phyloP scores from a whole-genome alignment of 2,797 vertebrate species.

The Podargus strigoides region DNA sequence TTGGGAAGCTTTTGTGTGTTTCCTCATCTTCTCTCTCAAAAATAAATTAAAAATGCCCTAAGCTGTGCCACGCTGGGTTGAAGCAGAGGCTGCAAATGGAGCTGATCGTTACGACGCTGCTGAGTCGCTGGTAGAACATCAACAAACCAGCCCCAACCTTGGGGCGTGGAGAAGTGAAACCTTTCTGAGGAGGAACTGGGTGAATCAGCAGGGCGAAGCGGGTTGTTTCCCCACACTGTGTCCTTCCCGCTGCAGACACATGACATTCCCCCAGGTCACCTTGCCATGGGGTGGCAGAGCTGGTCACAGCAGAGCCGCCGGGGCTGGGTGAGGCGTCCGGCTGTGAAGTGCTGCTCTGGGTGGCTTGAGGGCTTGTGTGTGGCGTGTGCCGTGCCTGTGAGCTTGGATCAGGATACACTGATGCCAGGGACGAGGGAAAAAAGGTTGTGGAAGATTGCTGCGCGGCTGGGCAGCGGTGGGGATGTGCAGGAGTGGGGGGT shows the following conservation, averaged over 20 bases:
- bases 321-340: fast-evolving
- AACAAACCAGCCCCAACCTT: not conserved
- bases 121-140: not conserved
- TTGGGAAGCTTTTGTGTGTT: not conserved
- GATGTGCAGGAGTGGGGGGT: too few species aligned
- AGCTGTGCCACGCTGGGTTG: not conserved
- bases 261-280: fast-evolving
- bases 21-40: not conserved
- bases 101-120: not conserved
- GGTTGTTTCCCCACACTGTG: not conserved
- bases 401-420: not conserved
- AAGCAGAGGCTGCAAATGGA: not conserved
- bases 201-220: not conserved
- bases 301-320: fast-evolving
- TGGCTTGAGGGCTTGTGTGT: not conserved
- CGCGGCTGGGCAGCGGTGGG: too few species aligned
- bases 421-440: too few species aligned
- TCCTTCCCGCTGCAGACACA: not conserved
- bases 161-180: not conserved
- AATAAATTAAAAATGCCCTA: fast-evolving
- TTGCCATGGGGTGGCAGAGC: not conserved
- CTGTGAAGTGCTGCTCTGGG: not conserved
- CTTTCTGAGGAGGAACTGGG: not conserved
- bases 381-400: not conserved
- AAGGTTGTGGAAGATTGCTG: too few species aligned